Evolutionary conservation across 2,797 vertebrate species (phyloP), one percentile per base, ranked within the genome.

Genomic region (Emys orbicularis): DNA sequence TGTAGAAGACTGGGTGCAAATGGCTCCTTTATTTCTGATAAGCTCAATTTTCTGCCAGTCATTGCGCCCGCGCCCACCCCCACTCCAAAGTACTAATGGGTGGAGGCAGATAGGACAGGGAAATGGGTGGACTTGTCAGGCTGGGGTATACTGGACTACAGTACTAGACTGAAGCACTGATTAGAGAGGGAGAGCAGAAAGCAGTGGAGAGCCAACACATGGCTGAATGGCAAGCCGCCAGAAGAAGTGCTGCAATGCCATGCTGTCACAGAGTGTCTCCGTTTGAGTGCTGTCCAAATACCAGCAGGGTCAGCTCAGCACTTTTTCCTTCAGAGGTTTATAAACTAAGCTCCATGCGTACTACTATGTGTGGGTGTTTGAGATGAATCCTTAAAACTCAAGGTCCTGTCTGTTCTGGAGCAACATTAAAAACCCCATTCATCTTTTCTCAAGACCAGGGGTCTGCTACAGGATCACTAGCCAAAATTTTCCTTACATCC

Each of bases 21-120:
- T 72, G 37, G 19, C 5, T 41, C 37, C 37, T 41, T 41, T 72
- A 5, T 72, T 72, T 72, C 19, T 41, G n/a, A 72, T 19, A 72
- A 72, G 21, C 37, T 72, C 21, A 37, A 41, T 37, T 72, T 41
- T 72, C 68, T 72, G 68, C n/a, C 21, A 41, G 68, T 41, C 68
- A 41, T 72, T 72, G 21, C 1, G 3, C 21, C 21, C 3, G 1
- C 1, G 1, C n/a, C 4, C 18, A 72, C 18, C 8, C n/a, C n/a
- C 37, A 23, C 10, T 41, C 10, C n/a, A 72, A 93, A 90, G 93
- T 88, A 94, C 47, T 0, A 1, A 59, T 86, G 11, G 87, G 57
- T 86, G 89, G 10, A 94, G 86, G 87, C 94, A 97, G 96, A 93
- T 88, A 96, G 61, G 84, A 94, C 90, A 94, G 87, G 61, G 85